Conservation (phyloP, 1,140 invertebrate genomes). For the Ostrea edulis region DNA sequence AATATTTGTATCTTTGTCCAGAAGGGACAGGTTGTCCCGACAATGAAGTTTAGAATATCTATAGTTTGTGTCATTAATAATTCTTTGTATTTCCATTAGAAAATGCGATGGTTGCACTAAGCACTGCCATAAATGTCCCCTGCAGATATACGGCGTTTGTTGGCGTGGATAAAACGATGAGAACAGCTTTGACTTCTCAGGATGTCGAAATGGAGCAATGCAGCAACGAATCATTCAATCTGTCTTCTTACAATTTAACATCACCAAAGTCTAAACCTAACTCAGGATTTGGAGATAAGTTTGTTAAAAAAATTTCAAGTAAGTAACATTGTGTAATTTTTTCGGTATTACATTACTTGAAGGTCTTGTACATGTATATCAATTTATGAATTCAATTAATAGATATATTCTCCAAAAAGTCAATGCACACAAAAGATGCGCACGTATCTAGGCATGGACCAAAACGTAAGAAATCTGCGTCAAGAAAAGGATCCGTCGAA, state of each 20-base stretch:
- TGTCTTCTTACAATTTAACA: neutral
- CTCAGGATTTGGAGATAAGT: neutral
- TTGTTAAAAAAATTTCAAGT: neutral
- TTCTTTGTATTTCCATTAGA: neutral
- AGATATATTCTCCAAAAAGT: no score
- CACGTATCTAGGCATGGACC: no score
- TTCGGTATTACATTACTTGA: no score
- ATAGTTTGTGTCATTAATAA: neutral
- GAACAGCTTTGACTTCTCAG: neutral
- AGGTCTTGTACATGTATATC: no score
- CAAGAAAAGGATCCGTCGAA: no score
- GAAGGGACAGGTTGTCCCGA: no score
- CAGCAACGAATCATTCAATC: neutral
- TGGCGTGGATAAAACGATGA: conserved; percentile 31
- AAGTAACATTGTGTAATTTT: neutral
- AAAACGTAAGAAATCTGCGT: no score
- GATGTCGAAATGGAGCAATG: neutral
- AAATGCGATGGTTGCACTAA: neutral
- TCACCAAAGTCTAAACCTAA: neutral
- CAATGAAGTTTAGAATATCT: no score
- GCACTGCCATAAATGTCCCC: conserved; percentile 25
- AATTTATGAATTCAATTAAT: no score
- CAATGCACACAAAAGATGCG: no score
- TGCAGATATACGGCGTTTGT: conserved; percentile 44
- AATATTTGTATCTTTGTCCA: no score